A percentile compares a stretch with the other conserved stretches of the same genome.
These are phyloP conservation scores for Copsychus sechellarum DNA, from an alignment of 2,113 vertebrate genomes.

Conservation along the genomic window DNA sequence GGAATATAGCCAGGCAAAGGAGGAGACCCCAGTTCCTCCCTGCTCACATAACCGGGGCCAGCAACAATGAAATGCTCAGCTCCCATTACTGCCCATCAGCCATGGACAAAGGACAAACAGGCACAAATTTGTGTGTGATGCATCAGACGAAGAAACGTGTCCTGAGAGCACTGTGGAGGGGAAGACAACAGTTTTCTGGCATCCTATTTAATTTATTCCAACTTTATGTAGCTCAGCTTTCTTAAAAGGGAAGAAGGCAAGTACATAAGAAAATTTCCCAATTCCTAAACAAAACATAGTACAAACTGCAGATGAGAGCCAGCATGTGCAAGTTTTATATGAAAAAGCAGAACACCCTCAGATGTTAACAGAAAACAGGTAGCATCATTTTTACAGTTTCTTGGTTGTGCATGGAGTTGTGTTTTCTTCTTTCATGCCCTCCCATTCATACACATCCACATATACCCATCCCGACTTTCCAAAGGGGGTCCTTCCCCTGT, in stretches of 20 bases:
- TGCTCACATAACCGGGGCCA: background rate
- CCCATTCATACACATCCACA: background rate
- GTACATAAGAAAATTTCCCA: constrained; percentile 29
- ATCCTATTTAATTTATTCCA: constrained; percentile 68
- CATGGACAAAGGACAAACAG: background rate
- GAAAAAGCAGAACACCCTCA: constrained; percentile 54
- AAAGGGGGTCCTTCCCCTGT: background rate
- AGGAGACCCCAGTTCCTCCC: background rate
- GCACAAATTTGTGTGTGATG: background rate
- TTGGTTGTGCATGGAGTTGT: background rate
- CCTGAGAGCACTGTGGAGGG: background rate
- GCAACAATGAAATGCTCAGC: background rate
- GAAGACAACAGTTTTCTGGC: constrained; percentile 16
- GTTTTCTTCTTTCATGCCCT: background rate
- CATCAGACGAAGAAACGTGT: background rate
- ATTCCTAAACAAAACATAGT: constrained; percentile 56
- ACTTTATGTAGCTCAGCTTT: constrained; percentile 48
- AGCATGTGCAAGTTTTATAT: constrained; percentile 41
- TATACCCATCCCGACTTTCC: background rate
- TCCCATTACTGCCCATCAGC: background rate
- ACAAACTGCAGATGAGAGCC: constrained; percentile 50
- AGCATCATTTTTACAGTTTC: constrained; percentile 42
- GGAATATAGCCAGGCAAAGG: background rate
- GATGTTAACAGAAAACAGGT: constrained; percentile 51
- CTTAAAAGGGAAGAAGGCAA: constrained; percentile 29